phyloP scores from a whole-genome alignment of 53 echinoderm and acorn worm genomes.

The Zoroaster sp. region DNA sequence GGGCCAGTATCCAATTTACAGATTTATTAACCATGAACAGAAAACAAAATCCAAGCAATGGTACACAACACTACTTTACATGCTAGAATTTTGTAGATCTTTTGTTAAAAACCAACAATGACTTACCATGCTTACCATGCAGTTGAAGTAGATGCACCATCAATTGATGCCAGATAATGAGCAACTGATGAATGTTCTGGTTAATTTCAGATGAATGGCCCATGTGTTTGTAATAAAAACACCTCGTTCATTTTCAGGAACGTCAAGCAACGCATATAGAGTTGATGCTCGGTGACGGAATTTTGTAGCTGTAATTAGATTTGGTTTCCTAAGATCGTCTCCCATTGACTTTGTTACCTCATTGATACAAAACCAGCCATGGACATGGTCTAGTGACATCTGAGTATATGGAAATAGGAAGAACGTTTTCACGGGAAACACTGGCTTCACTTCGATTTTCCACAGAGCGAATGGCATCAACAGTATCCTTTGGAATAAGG shows the following conservation, averaged over 20 bases:
- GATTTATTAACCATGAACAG: background rate
- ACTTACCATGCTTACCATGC: background rate
- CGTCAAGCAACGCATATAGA: background rate
- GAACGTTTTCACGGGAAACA: background rate
- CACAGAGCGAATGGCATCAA: background rate
- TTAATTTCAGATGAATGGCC: conserved; percentile 4
- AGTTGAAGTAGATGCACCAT: background rate
- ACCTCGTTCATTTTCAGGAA: background rate
- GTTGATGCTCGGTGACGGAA: conserved; percentile 9
- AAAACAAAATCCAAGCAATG: background rate
- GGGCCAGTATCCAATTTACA: background rate
- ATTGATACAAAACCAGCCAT: background rate
- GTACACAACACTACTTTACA: background rate
- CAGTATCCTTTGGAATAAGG: background rate
- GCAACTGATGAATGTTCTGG: background rate
- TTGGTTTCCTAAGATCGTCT: background rate
- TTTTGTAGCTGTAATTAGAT: conserved; percentile 2
- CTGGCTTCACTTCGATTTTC: background rate
- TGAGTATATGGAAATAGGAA: background rate
- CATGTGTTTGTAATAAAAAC: conserved; percentile 13
- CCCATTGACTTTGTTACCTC: background rate
- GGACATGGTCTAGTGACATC: background rate
- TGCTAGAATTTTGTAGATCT: background rate
- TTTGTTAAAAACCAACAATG: background rate
- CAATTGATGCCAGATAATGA: background rate